Conservation (phyloP, 1,140 invertebrate genomes). For the Penaeus chinensis region DNA sequence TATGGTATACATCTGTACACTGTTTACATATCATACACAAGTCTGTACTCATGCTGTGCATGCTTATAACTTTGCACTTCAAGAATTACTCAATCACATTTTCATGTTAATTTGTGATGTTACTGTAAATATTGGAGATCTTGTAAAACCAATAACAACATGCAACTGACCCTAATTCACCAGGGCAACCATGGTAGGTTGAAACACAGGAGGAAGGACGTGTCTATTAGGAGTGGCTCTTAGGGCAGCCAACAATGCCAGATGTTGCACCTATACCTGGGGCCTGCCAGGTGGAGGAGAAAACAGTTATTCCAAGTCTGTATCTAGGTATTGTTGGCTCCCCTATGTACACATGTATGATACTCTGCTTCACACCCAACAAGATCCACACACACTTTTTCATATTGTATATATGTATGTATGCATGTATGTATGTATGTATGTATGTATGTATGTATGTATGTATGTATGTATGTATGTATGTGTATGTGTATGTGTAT, state of each 20-base stretch:
- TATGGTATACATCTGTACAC: slow-evolving; percentile 39
- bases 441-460: background rate
- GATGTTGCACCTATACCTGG: slow-evolving; percentile 37
- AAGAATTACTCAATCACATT: slow-evolving; percentile 6
- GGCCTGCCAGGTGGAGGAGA: slow-evolving; percentile 27
- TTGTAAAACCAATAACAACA: no score
- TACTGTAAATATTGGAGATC: no score
- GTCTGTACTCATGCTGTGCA: no score
- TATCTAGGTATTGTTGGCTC: background rate
- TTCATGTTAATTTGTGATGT: background rate
- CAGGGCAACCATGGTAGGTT: background rate
- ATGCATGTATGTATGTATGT: no score
- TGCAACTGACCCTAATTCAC: no score
- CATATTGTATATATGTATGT: no score
- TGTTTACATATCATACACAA: background rate
- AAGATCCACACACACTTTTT: slow-evolving; percentile 10
- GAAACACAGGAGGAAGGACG: slow-evolving; percentile 2
- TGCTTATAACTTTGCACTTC: background rate
- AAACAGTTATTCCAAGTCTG: slow-evolving; percentile 4
- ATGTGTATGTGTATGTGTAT: no score
- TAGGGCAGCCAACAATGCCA: slow-evolving; percentile 14
- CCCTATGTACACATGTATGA: slow-evolving; percentile 17
- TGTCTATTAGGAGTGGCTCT: background rate
- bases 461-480: no score
- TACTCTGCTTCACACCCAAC: slow-evolving; percentile 6